Base-by-base conservation (phyloP, 2,113 vertebrate genomes). In the Procapra przewalskii region DNA sequence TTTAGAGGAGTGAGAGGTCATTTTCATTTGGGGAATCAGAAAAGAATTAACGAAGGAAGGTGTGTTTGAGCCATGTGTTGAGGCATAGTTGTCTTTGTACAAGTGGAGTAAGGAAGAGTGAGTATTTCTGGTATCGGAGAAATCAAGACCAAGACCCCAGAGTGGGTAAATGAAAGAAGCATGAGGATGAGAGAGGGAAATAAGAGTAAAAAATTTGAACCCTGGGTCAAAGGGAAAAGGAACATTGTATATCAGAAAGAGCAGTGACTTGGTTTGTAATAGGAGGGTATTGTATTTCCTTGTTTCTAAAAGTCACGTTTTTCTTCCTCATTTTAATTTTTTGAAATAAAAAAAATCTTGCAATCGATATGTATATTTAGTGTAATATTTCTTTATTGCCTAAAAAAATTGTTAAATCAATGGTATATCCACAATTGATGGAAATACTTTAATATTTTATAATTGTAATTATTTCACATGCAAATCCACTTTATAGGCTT, bases 361-460 rank as follows among this genome's bases (percentile, higher is more conserved):
- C 1, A n/a, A 33, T 89, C 0, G 1, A 14, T 45, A 16, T 75
- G 13, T 67, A 25, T 25, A 57, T 86, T 81, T 89, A 64, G 31
- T 92, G 13, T 83, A 83, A 29, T 91, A 83, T 90, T 92, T 95
- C 40, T 83, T 83, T 77, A 82, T 86, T 59, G 23, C 60, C 59
- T 82, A 29, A 67, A 97, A 84, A 95, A 36, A 17, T 82, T 60
- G 45, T 71, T 88, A 75, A 92, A 79, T 90, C 23, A 67, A 43
- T 96, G 25, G 6, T 17, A 48, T 84, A 84, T 27, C n/a, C 71
- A 80, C 12, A 79, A 52, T 71, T 60, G 33, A 48, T 71, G 15
- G 29, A 93, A 84, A 80, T 84, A 88, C 10, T 87, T 94, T 87
- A 92, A 86, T 77, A 92, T 88, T 93, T 85, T 33, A 55, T 75